phyloP scores from a whole-genome alignment of 2,888 invertebrate genomes.

The Tetanocera ferruginea region DNA sequence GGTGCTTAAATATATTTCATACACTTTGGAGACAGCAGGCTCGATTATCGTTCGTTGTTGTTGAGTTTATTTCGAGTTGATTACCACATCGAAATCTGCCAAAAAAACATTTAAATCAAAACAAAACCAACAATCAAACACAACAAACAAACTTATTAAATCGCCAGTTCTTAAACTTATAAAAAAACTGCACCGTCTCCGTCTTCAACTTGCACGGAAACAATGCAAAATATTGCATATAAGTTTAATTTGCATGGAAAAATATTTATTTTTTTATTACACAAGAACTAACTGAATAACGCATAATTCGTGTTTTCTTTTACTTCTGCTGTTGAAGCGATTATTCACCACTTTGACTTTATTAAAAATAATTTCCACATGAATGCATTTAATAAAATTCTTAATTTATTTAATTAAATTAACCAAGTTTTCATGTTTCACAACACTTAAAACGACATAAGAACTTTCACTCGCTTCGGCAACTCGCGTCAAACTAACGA shows the following conservation, averaged over 20 bases:
- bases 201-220: not conserved
- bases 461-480: constrained; percentile 20
- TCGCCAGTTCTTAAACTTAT: too few relatives aligned
- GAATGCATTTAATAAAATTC: not conserved
- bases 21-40: too few relatives aligned
- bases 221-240: not conserved
- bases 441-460: not conserved
- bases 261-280: not conserved
- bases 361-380: not conserved
- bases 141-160: too few relatives aligned
- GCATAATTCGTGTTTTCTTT: not conserved
- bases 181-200: too few relatives aligned
- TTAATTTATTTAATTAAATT: constrained; percentile 11
- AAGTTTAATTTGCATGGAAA: not conserved
- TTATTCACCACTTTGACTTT: not conserved
- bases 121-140: too few relatives aligned
- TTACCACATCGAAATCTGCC: not conserved
- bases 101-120: too few relatives aligned
- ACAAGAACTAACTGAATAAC: not conserved
- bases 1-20: too few relatives aligned
- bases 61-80: not conserved
- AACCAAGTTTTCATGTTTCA: not conserved
- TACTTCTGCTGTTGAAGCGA: not conserved
- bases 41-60: too few relatives aligned
- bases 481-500: constrained; percentile 31